A percentile compares a stretch with the other conserved stretches of the same genome.
Evolutionary conservation across 2,888 invertebrate species (phyloP).

Genomic region (Adelphocoris suturalis): DNA sequence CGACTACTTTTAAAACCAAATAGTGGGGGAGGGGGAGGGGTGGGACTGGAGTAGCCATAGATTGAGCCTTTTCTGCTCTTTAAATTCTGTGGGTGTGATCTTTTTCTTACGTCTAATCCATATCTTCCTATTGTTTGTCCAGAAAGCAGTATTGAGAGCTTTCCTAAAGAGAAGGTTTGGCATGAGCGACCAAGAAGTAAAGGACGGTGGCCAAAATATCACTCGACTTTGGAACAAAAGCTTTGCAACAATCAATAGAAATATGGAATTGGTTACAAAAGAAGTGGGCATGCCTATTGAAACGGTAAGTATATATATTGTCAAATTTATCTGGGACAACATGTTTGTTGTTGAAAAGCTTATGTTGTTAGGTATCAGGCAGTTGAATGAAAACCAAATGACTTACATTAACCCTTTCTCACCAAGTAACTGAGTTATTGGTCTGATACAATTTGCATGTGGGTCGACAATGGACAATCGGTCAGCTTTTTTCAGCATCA

Average conservation of each 20-base stretch:
- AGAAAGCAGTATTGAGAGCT: slow-evolving; percentile 44
- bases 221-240: slow-evolving; percentile 50
- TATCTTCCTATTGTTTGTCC: background rate
- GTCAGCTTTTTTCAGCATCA: too few relatives aligned
- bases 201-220: background rate
- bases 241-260: slow-evolving; percentile 57
- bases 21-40: too few relatives aligned
- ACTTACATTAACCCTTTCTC: too few relatives aligned
- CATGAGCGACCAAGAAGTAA: background rate
- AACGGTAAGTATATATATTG: slow-evolving; percentile 36
- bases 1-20: too few relatives aligned
- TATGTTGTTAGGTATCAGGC: too few relatives aligned
- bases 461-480: too few relatives aligned
- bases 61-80: too few relatives aligned
- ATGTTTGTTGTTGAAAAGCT: background rate
- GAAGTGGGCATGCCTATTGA: slow-evolving; percentile 52
- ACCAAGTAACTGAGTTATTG: too few relatives aligned
- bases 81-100: too few relatives aligned
- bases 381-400: background rate
- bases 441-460: too few relatives aligned
- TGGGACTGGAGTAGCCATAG: too few relatives aligned
- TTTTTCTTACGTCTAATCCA: background rate
- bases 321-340: background rate
- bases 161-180: slow-evolving; percentile 51
- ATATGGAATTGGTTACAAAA: slow-evolving; percentile 19